A percentile compares a stretch with the other conserved stretches of the same genome.
Evolutionary conservation across 1,140 invertebrate genomes (phyloP).

Genomic region (Neodiprion lecontei): DNA sequence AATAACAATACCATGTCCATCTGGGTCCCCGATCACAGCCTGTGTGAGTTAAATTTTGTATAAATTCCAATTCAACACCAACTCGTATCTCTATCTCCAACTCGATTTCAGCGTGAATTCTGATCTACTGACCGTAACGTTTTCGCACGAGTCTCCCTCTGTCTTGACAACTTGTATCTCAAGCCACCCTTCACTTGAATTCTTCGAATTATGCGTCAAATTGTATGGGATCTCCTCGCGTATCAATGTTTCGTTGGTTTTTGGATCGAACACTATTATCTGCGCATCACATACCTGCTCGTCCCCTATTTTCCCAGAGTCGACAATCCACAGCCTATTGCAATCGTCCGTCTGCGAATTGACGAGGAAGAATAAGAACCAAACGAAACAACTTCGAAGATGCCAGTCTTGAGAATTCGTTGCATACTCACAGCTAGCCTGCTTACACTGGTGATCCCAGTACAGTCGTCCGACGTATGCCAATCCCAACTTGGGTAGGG

Average conservation of each 20-base stretch:
- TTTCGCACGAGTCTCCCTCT: slow-evolving; percentile 21
- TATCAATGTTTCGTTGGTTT: slow-evolving; percentile 51
- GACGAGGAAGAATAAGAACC: not conserved
- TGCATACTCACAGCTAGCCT: slow-evolving; percentile 25
- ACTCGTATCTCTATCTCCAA: not conserved
- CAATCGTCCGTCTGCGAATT: slow-evolving; percentile 63
- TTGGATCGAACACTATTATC: slow-evolving; percentile 57
- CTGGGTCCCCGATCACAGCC: slow-evolving; percentile 54
- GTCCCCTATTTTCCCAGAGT: slow-evolving; percentile 56
- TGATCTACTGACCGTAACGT: slow-evolving; percentile 27
- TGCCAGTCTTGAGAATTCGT: not conserved
- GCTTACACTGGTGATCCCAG: slow-evolving; percentile 34
- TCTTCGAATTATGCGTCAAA: slow-evolving; percentile 25
- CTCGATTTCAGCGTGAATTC: not conserved
- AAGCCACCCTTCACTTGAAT: slow-evolving; percentile 30
- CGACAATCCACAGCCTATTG: slow-evolving; percentile 61
- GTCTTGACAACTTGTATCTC: slow-evolving; percentile 37
- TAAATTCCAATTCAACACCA: not conserved
- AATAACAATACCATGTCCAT: slow-evolving; percentile 46
- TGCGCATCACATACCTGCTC: slow-evolving; percentile 53
- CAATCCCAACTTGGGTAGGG: slow-evolving; percentile 43
- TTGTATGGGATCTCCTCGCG: slow-evolving; percentile 48
- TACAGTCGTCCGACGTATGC: slow-evolving; percentile 29
- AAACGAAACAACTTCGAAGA: not conserved
- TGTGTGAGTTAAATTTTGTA: slow-evolving; percentile 17